Conservation (phyloP, 1,140 invertebrate genomes). For the Neodiprion pinetum region DNA sequence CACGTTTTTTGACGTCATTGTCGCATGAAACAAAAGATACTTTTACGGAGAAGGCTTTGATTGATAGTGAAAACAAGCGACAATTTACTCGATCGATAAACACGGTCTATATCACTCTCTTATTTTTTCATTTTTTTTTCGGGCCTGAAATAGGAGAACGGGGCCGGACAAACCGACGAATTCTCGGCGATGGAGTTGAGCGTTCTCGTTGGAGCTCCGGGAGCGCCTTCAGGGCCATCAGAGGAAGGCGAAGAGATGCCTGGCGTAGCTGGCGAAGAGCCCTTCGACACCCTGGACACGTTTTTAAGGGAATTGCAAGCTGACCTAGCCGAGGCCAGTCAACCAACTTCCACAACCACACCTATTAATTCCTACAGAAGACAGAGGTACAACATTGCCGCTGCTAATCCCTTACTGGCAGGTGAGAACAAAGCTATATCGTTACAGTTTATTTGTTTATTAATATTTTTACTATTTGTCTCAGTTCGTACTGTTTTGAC, state of each 20-base stretch:
- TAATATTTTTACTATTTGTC: constrained; percentile 17
- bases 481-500: not conserved
- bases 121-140: no score
- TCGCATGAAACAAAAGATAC: no score
- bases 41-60: no score
- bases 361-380: constrained; percentile 62
- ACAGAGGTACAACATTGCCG: constrained; percentile 80
- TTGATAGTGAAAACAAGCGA: no score
- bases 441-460: not conserved
- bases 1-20: no score
- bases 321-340: constrained; percentile 55
- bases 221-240: constrained; percentile 44
- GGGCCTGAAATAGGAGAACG: constrained; percentile 45
- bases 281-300: constrained; percentile 58
- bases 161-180: constrained; percentile 55
- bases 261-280: constrained; percentile 48
- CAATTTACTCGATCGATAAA: no score
- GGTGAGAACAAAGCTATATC: constrained; percentile 55
- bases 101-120: no score
- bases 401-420: constrained; percentile 81
- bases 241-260: constrained; percentile 46
- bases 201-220: constrained; percentile 51
- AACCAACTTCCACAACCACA: constrained; percentile 57
- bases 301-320: constrained; percentile 58
- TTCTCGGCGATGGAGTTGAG: constrained; percentile 59